Conservation (phyloP, 1,140 invertebrate species). For the Sycophaga agraensis region DNA sequence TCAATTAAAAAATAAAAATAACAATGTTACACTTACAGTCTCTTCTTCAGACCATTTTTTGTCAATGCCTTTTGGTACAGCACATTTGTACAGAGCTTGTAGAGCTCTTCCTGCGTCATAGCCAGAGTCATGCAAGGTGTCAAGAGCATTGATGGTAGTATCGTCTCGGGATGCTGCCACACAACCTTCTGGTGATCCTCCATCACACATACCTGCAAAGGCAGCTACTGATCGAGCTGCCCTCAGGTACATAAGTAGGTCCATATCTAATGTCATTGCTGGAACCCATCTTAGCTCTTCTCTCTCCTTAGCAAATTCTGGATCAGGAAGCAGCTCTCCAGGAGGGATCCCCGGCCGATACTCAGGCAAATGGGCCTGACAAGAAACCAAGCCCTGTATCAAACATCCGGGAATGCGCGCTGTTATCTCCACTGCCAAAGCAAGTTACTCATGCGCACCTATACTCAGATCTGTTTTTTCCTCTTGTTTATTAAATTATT, state of each 20-base stretch:
- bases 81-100: conserved; percentile 94
- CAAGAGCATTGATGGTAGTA: conserved; percentile 95
- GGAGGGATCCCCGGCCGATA: conserved; percentile 72
- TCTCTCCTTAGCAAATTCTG: conserved; percentile 71
- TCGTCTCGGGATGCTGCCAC: conserved; percentile 94
- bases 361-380: conserved; percentile 77
- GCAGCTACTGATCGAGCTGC: conserved; percentile 94
- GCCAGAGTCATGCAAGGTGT: conserved; percentile 89
- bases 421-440: conserved; percentile 56
- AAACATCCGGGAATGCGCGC: conserved; percentile 54
- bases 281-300: conserved; percentile 94
- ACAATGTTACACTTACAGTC: conserved; percentile 64
- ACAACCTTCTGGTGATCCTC: conserved; percentile 93
- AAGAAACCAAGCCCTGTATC: conserved; percentile 59
- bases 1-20: not conserved
- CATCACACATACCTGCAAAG: conserved; percentile 97
- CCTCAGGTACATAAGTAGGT: conserved; percentile 95
- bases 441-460: conserved; percentile 50
- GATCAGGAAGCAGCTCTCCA: conserved; percentile 70
- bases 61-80: conserved; percentile 93
- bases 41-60: conserved; percentile 98
- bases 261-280: conserved; percentile 85
- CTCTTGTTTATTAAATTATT: conserved; percentile 20
- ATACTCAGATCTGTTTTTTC: conserved; percentile 46
- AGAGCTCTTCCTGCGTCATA: conserved; percentile 94